These are phyloP conservation scores for Mellilla xanthometata DNA, from an alignment of 2,888 invertebrate genomes.

Conservation along the genomic window DNA sequence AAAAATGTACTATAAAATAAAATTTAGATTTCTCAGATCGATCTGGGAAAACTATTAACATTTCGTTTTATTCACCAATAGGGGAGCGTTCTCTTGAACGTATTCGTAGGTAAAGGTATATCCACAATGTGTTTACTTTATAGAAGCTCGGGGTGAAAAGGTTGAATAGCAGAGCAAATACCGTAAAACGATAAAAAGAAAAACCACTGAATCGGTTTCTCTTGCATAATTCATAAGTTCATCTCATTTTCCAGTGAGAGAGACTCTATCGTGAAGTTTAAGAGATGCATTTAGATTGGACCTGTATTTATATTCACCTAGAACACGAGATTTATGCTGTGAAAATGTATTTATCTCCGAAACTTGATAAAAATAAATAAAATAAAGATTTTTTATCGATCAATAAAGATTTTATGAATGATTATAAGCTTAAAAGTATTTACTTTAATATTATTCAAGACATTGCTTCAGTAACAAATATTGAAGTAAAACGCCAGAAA, in stretches of 20 bases:
- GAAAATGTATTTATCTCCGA: constrained; percentile 7
- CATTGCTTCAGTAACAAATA: too few relatives aligned
- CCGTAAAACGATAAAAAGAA: constrained; percentile 30
- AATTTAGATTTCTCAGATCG: too few relatives aligned
- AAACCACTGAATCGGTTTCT: constrained; percentile 29
- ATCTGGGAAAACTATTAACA: too few relatives aligned
- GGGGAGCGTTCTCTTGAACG: too few relatives aligned
- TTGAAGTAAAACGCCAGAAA: too few relatives aligned
- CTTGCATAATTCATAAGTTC: constrained; percentile 33
- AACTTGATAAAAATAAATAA: too few relatives aligned
- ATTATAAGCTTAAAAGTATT: too few relatives aligned
- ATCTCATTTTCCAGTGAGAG: constrained; percentile 30
- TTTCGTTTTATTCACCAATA: too few relatives aligned
- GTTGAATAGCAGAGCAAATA: constrained; percentile 29
- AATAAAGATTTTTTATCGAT: too few relatives aligned
- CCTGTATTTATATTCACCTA: constrained; percentile 24
- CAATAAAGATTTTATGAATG: too few relatives aligned
- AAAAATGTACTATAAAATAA: too few relatives aligned
- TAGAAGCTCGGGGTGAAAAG: constrained; percentile 18
- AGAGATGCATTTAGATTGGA: constrained; percentile 32
- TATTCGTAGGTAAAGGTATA: neutral
- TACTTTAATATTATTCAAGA: too few relatives aligned
- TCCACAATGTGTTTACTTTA: constrained; percentile 10
- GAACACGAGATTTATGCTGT: constrained; percentile 20
- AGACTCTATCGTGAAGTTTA: constrained; percentile 30